Percentiles rank a stretch among this genome's conserved stretches.
These are phyloP conservation scores for Nomada hirtipes DNA, from an alignment of 2,888 invertebrate species.

Conservation along the genomic window DNA sequence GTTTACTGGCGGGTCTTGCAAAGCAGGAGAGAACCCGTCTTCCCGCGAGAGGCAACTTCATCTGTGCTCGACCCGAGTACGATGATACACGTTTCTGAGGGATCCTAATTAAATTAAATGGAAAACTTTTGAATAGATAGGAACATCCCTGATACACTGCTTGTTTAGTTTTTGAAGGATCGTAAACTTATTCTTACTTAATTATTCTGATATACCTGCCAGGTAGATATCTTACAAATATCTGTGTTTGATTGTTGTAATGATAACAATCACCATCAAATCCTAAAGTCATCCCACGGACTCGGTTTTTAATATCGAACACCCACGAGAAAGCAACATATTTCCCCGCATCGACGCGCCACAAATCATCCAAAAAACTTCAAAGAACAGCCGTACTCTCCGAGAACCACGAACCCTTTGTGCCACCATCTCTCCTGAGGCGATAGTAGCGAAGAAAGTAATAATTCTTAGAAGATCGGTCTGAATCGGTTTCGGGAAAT, in stretches of 20 bases:
- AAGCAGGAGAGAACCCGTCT: conserved; percentile 27
- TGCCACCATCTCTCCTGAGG: conserved; percentile 4
- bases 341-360: background rate
- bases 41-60: conserved; percentile 41
- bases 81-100: too few relatives aligned
- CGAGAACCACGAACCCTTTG: conserved; percentile 16
- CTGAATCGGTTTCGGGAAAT: conserved; percentile 23
- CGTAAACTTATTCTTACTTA: too few relatives aligned
- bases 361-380: background rate
- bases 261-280: background rate
- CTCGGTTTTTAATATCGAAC: conserved; percentile 9
- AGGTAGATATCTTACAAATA: too few relatives aligned
- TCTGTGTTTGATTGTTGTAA: too few relatives aligned
- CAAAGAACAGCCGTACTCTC: conserved; percentile 12
- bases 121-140: too few relatives aligned
- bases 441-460: conserved; percentile 30
- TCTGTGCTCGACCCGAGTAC: conserved; percentile 26
- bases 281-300: background rate
- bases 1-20: conserved; percentile 46
- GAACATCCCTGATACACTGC: too few relatives aligned
- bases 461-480: conserved; percentile 40
- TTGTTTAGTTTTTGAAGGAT: too few relatives aligned
- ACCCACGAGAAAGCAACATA: background rate
- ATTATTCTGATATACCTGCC: too few relatives aligned
- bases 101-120: too few relatives aligned